These are phyloP conservation scores for Eunapius fragilis DNA, from an alignment of 37 sponge, comb jelly and placozoan genomes.

Conservation along the genomic window DNA sequence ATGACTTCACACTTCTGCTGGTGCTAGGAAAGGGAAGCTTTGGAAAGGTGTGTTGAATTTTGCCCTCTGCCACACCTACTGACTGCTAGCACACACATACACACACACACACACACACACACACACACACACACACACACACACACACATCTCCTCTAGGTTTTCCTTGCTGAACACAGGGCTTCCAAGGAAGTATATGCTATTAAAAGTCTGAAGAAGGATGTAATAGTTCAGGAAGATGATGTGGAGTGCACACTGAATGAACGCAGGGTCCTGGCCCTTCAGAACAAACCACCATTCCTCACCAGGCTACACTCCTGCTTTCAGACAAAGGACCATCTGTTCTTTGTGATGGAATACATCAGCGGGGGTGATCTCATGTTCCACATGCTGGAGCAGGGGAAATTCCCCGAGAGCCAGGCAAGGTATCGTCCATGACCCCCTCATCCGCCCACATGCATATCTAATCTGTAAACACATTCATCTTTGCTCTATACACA, in stretches of 20 bases:
- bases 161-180: conserved; percentile 92
- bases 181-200: conserved; percentile 86
- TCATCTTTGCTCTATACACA: too few species aligned
- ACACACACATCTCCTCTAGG: conserved; percentile 46
- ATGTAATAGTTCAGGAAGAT: conserved; percentile 92
- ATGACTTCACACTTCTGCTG: conserved; percentile 78
- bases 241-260: conserved; percentile 96
- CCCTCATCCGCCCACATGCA: background rate
- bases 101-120: background rate
- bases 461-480: background rate
- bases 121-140: conserved; percentile 2
- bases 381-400: conserved; percentile 94
- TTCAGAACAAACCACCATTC: conserved; percentile 87
- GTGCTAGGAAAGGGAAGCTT: conserved; percentile 97
- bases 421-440: conserved; percentile 42
- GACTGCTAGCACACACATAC: background rate
- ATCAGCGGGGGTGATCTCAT: conserved; percentile 94
- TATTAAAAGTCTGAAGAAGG: conserved; percentile 95
- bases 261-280: conserved; percentile 93
- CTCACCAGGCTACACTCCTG: conserved; percentile 91
- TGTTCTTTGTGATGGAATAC: conserved; percentile 98
- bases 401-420: conserved; percentile 85
- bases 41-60: conserved; percentile 77
- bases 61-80: background rate
- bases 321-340: conserved; percentile 94